phyloP scores from a whole-genome alignment of 2,113 vertebrate species.

The Channa maculata region DNA sequence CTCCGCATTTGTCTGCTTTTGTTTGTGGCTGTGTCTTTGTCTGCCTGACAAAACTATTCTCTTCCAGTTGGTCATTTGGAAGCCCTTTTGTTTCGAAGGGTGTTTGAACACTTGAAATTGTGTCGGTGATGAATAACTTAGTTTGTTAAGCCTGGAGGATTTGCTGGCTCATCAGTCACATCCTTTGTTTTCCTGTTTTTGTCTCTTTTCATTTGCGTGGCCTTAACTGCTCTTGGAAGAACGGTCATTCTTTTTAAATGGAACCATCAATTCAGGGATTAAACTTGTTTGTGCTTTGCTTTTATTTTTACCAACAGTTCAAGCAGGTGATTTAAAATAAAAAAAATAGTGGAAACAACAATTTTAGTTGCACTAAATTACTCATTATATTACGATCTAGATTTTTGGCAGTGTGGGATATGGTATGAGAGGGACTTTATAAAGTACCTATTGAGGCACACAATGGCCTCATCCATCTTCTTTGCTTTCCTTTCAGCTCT shows the following conservation, averaged over 20 bases:
- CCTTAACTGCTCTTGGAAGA: constrained; percentile 2
- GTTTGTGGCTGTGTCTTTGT: not conserved
- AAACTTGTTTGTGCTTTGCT: constrained; percentile 27
- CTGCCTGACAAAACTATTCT: not conserved
- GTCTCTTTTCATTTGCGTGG: not conserved
- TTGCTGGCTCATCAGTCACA: constrained; percentile 9
- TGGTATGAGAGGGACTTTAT: constrained; percentile 52
- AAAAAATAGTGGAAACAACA: not conserved
- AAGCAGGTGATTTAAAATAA: constrained; percentile 22
- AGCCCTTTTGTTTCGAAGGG: too few species aligned
- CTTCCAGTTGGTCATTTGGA: not conserved
- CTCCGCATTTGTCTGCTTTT: not conserved
- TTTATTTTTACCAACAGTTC: constrained; percentile 30
- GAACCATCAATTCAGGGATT: constrained; percentile 11
- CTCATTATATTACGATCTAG: constrained; percentile 46
- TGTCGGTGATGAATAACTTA: not conserved
- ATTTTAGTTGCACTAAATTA: constrained; percentile 32
- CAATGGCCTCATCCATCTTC: constrained; percentile 73
- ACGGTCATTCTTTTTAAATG: constrained; percentile 11
- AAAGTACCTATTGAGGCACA: constrained; percentile 66
- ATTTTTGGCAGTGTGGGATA: constrained; percentile 31
- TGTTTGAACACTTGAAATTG: not conserved
- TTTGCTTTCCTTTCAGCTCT: constrained; percentile 77
- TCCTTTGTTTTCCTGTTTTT: not conserved
- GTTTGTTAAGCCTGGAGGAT: not conserved